Evolutionary conservation across 2,888 invertebrate genomes (phyloP).

Genomic region (Mythimna lalbum): DNA sequence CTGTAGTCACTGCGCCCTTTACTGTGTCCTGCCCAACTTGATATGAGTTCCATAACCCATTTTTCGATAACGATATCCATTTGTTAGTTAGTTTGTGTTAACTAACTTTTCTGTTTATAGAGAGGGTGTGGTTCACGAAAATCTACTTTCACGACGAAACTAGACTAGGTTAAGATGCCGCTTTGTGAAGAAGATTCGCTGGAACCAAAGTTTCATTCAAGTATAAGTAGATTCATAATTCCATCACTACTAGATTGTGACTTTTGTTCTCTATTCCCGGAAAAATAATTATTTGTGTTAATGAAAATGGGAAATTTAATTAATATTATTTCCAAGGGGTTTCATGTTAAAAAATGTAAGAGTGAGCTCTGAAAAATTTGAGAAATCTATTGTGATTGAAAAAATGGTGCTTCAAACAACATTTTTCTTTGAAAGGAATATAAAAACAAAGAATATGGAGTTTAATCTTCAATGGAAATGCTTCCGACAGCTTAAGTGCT

Average conservation of each 20-base stretch:
- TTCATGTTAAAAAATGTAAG: background rate
- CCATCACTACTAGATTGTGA: constrained; percentile 6
- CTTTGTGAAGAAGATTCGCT: constrained; percentile 41
- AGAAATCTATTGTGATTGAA: background rate
- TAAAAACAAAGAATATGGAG: background rate
- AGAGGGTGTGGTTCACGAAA: constrained; percentile 40
- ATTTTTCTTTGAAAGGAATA: background rate
- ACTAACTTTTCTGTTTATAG: constrained; percentile 46
- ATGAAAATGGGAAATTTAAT: background rate
- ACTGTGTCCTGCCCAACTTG: no score
- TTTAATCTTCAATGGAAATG: constrained; percentile 13
- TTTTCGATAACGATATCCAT: background rate
- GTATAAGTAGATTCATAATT: constrained; percentile 20
- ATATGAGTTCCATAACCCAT: no score
- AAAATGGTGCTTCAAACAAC: background rate
- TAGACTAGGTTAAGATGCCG: constrained; percentile 35
- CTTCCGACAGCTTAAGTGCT: constrained; percentile 33
- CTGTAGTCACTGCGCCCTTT: no score
- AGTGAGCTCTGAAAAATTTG: background rate
- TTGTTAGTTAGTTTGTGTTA: constrained; percentile 5
- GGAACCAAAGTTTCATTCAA: constrained; percentile 23
- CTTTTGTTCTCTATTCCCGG: background rate
- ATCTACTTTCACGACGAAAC: constrained; percentile 49
- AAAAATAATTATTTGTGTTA: background rate
- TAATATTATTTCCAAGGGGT: background rate